Conservation (phyloP, 2,113 vertebrate genomes). For the Pogonocichla stellata region DNA sequence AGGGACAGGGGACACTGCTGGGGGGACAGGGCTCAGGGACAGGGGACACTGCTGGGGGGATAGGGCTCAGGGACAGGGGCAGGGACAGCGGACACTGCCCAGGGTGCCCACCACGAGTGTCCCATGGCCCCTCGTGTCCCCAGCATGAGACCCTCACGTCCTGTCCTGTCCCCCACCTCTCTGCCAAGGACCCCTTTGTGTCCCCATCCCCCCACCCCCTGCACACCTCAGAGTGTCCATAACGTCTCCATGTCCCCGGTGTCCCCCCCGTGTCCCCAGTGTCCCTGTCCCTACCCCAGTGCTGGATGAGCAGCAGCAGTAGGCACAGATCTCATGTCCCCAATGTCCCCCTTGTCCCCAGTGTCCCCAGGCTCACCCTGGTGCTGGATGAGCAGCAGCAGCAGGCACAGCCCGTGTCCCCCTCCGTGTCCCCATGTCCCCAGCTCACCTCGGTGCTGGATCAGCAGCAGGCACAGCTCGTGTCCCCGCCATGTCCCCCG, state of each 20-base stretch:
- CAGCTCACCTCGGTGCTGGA: not conserved
- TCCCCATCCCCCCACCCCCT: too few relatives aligned
- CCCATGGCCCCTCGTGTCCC: not conserved
- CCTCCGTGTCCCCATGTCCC: not conserved
- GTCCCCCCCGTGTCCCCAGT: not conserved
- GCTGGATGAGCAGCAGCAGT: not conserved
- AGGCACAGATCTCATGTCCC: not conserved
- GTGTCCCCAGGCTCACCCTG: not conserved
- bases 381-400: not conserved
- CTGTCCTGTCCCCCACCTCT: too few relatives aligned
- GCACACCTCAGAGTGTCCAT: not conserved
- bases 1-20: not conserved
- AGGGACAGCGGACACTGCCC: too few relatives aligned
- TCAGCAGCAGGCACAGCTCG: not conserved
- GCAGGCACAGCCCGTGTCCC: not conserved
- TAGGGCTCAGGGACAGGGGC: not conserved
- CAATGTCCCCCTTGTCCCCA: too few relatives aligned
- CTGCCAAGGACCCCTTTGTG: too few relatives aligned
- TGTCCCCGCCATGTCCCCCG: not conserved
- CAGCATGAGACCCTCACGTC: too few relatives aligned
- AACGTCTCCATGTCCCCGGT: too few relatives aligned
- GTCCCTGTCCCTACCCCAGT: not conserved
- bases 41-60: too few relatives aligned
- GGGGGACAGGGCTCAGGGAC: not conserved
- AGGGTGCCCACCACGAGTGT: fast-evolving